Conservation (phyloP, 2,888 invertebrate genomes). For the Acanthosoma haemorrhoidale region DNA sequence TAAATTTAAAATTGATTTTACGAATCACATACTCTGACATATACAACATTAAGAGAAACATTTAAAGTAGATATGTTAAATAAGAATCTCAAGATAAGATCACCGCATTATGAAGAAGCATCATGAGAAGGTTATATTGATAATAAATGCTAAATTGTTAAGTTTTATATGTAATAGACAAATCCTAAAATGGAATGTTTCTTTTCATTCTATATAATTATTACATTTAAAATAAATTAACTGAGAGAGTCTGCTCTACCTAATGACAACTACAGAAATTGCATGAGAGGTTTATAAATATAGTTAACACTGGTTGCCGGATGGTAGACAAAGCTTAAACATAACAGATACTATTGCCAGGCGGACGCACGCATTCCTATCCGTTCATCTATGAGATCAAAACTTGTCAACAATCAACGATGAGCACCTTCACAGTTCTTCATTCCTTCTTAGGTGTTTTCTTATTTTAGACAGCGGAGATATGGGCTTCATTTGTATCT, state of each 20-base stretch:
- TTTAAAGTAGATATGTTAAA: slow-evolving; percentile 23
- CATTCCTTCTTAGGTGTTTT: background rate
- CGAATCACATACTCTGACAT: slow-evolving; percentile 23
- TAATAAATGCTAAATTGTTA: background rate
- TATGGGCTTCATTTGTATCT: slow-evolving; percentile 64
- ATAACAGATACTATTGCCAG: background rate
- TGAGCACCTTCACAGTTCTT: slow-evolving; percentile 16
- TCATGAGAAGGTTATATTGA: background rate
- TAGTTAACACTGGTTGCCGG: background rate
- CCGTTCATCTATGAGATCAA: slow-evolving; percentile 23
- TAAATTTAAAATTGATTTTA: slow-evolving; percentile 17
- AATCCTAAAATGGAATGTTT: background rate
- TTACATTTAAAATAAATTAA: background rate
- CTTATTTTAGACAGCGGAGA: slow-evolving; percentile 53
- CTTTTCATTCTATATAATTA: background rate
- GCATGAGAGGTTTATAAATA: background rate
- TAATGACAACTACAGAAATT: background rate
- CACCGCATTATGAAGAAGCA: background rate
- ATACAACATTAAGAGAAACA: slow-evolving; percentile 24
- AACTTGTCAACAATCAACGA: background rate
- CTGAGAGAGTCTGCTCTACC: background rate
- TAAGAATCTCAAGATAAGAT: slow-evolving; percentile 18
- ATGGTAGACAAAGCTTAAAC: background rate
- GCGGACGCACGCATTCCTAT: background rate
- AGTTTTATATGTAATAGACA: background rate